phyloP scores from a whole-genome alignment of 2,888 invertebrate genomes.

The Adineta ricciae region DNA sequence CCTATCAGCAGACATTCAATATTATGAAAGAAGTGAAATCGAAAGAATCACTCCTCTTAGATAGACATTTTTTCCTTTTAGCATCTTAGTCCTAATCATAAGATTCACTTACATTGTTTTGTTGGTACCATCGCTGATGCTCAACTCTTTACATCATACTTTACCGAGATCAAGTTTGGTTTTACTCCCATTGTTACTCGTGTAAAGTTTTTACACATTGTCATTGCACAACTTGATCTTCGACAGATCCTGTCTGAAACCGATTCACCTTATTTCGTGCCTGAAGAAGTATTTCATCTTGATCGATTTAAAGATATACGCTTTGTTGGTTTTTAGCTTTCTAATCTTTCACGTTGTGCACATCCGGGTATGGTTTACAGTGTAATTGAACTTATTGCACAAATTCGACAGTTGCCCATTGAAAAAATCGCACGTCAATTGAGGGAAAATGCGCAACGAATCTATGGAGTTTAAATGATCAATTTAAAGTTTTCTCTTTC shows the following conservation, averaged over 20 bases:
- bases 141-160: not conserved
- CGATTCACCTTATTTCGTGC: conserved; percentile 13
- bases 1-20: not conserved
- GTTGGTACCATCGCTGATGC: not conserved
- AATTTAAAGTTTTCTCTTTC: not conserved
- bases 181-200: conserved; percentile 10
- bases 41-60: too few species aligned
- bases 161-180: not conserved
- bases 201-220: not conserved
- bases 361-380: conserved; percentile 13
- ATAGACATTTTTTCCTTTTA: not conserved
- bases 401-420: not conserved
- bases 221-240: not conserved
- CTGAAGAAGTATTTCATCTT: not conserved
- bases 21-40: not conserved
- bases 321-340: not conserved
- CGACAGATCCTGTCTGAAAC: not conserved
- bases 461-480: not conserved
- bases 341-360: not conserved
- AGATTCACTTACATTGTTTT: conserved; percentile 18
- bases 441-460: not conserved
- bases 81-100: not conserved
- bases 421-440: not conserved
- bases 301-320: not conserved
- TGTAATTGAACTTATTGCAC: not conserved